Base-by-base conservation (phyloP, 2,888 invertebrate species). In the Cyclophora punctaria region DNA sequence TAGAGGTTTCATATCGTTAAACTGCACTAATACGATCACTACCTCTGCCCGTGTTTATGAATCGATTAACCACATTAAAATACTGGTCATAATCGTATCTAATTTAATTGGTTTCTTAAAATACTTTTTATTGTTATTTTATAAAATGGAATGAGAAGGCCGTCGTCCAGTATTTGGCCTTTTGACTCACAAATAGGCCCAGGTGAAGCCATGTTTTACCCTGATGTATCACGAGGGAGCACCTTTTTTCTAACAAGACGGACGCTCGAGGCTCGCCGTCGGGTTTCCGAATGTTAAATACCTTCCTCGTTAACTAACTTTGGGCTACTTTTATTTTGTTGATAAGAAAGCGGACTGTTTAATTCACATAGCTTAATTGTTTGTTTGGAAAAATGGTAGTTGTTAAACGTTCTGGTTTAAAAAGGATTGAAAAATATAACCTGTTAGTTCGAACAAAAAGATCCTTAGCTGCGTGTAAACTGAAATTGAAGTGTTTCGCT, bases 401-500 rank as follows among this genome's bases (percentile, higher is more conserved):
- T 41, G 5, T 3, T 44, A n/a, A 35, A 5, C 41, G 34, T 20
- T 20, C 1, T 37, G 34, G 6, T 5, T 45, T 35, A 3, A 42
- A 41, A 46, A 43, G 37, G 5, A 5, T 1, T 37, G 5, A 37
- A 46, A 20, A 42, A 46, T n/a, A 5, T 43, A 42, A n/a, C 42
- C 42, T 6, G 44, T 44, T 34, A 3, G 34, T 34, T 44, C 33
- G 44, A 33, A 34, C 41, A 47, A 53, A 59, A 54, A 54, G 37
- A 49, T 50, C 35, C 42, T 52, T 7, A 42, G 34, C 51, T 55
- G 60, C 71, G 69, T 80, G 76, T 73, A 73, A 73, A 77, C 77
- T 75, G 71, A 73, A 78, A 79, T 79, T 81, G 79, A 81, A 78
- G 79, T 75, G 78, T 69, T 67, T 71, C 68, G 73, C 71, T 73